Percentiles rank a stretch among this genome's conserved stretches.
phyloP scores from a whole-genome alignment of 2,888 invertebrate species.

The Amorpha juglandis region DNA sequence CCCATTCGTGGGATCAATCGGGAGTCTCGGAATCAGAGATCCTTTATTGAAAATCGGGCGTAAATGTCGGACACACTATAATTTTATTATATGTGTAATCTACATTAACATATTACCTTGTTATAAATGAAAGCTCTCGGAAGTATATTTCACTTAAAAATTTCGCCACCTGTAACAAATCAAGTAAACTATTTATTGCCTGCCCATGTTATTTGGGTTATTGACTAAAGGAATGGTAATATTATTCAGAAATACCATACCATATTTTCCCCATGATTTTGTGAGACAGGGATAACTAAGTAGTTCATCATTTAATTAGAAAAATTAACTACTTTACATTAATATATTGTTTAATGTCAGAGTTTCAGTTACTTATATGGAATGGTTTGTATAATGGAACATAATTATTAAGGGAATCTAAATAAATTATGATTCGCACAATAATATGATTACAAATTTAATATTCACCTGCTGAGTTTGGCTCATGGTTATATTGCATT shows the following conservation, averaged over 20 bases:
- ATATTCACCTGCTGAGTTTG: background rate
- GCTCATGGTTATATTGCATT: background rate
- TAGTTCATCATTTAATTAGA: constrained; percentile 54
- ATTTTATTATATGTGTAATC: too few relatives aligned
- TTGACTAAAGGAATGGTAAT: background rate
- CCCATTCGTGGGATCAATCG: too few relatives aligned
- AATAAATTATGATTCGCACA: background rate
- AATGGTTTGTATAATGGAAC: too few relatives aligned
- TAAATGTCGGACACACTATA: too few relatives aligned
- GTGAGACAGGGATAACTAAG: constrained; percentile 73
- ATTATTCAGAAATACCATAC: constrained; percentile 62
- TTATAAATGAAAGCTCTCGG: background rate
- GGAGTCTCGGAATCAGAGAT: too few relatives aligned
- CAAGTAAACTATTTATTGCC: background rate
- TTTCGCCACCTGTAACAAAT: constrained; percentile 16
- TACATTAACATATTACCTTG: background rate
- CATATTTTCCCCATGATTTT: constrained; percentile 63
- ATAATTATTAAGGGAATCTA: too few relatives aligned
- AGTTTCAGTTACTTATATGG: too few relatives aligned
- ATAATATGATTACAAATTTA: background rate
- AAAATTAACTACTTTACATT: background rate
- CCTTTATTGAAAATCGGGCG: too few relatives aligned
- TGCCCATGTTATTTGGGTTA: background rate
- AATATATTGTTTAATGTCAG: background rate
- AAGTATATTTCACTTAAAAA: background rate